Base-by-base conservation (phyloP, 2,797 vertebrate genomes). In the Lithobates sylvaticus region DNA sequence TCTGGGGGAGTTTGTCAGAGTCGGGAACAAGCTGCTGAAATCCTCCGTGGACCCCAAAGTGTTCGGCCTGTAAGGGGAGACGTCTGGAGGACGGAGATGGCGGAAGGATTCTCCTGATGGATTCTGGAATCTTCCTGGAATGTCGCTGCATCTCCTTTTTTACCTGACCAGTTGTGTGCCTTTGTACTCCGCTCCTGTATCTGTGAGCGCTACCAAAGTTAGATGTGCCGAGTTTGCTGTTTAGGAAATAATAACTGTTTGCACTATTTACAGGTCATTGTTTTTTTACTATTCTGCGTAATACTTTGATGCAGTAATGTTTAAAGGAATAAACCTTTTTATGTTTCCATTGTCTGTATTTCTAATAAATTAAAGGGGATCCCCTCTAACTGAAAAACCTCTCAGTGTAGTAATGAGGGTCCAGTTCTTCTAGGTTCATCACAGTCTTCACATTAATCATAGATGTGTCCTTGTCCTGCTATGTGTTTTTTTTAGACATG, bases 21-120 rank as follows among this genome's bases (percentile, higher is more conserved):
- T 44, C 7, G 78, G 67, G 29, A 70, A 34, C 13, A 1, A 50
- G 27, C 13, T 70, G 27, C 44, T 80, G 65, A 70, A 80, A 70
- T 69, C 67, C 27, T 70, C 78, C 12, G 67, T 80, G 44, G 42
- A 80, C 32, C 44, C 42, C 9, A 69, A 69, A 70, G 78, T 54
- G 10, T 70, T 80, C 68, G 67, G 65, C 29, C 29, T 78, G 36
- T 68, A 50, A 78, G 50, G 5, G 50, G 50, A 54, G 50, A 18
- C 16, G 1, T 16, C 50, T 18, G 15, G 50, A 54, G 50, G 16
- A 54, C 50, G 16, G 18, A 73, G 36, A 42, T 73, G 71, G 69
- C 32, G 34, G 69, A 71, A 71, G 12, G 16, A 16, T 70, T 36
- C 5, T 72, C 70, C 70, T 72, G 9, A 21, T 44, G 70, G 23